Conservation (phyloP, 2,888 invertebrate species). For the Caradrina clavipalpis region DNA sequence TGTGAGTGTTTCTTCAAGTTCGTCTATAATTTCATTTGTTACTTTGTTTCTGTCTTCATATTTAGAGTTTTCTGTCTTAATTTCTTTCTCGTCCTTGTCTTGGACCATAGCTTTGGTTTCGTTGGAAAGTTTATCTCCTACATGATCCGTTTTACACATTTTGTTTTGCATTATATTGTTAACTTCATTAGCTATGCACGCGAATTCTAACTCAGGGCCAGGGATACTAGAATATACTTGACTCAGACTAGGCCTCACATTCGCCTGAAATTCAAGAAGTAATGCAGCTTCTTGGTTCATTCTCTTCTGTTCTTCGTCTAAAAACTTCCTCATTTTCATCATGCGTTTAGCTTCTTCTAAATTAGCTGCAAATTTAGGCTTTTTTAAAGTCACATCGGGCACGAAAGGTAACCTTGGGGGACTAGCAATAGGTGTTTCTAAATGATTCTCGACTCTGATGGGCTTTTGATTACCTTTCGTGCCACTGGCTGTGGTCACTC, state of each 20-base stretch:
- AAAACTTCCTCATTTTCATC: conserved; percentile 92
- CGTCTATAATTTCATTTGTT: conserved; percentile 39
- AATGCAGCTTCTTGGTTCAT: conserved; percentile 89
- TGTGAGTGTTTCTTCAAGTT: conserved; percentile 46
- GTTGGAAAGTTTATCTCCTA: conserved; percentile 35
- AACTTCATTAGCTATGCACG: conserved; percentile 77
- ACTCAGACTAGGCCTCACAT: conserved; percentile 86
- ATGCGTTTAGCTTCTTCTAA: conserved; percentile 92
- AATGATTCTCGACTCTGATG: conserved; percentile 82
- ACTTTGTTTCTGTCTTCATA: conserved; percentile 43
- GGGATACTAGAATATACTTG: conserved; percentile 88
- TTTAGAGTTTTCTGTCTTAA: conserved; percentile 24
- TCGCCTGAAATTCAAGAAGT: conserved; percentile 87
- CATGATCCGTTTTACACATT: conserved; percentile 48
- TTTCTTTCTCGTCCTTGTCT: conserved; percentile 24
- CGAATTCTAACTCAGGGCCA: conserved; percentile 88
- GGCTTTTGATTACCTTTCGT: conserved; percentile 76
- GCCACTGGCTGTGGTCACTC: conserved; percentile 67
- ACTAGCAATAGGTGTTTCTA: conserved; percentile 80
- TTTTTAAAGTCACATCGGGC: conserved; percentile 90
- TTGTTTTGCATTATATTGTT: conserved; percentile 54
- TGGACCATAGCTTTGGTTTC: conserved; percentile 45
- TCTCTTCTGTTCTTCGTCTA: conserved; percentile 91
- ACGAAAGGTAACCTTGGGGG: conserved; percentile 84
- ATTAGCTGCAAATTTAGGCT: conserved; percentile 93